Base-by-base conservation (phyloP, 2,888 invertebrate species). In the Caenorhabditis angaria region DNA sequence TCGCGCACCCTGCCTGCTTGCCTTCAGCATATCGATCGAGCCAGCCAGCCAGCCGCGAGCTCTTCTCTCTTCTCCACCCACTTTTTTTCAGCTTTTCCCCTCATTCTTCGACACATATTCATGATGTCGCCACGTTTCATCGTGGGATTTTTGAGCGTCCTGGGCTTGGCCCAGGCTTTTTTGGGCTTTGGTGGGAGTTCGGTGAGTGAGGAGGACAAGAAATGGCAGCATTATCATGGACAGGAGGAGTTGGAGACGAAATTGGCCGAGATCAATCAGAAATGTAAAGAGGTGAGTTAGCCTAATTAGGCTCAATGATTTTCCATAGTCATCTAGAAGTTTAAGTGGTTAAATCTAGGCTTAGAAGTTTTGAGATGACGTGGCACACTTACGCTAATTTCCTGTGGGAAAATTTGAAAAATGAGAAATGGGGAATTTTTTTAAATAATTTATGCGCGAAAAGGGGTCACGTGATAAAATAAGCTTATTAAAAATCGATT, bases 251-350 rank as follows among this genome's bases (percentile, higher is more conserved):
- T 87, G 72, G 81, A 82, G 55, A 66, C 68, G 25, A 75, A 77
- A 50, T 73, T 87, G 48, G 64, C 63, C 32, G 76, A 81, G 55
- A 78, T 87, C 71, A 91, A 93, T 85, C 87, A 90, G 75, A 91
- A 91, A 88, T 94, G 94, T 87, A 92, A 93, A 5, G 92, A 93
- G 86, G 92, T 93, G 73, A 93, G 93, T 65, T 25, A 56, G n/a
- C 48, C 54, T 3, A 18, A 48, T 48, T 10, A n/a, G 48, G 20
- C 48, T 14, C 4, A 48, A 5, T 10, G 14, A 48, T 14, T n/a
- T 20, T n/a, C 10, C n/a, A 48, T n/a, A n/a, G n/a, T n/a, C n/a
- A n/a, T n/a, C n/a, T n/a, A n/a, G n/a, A n/a, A n/a, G n/a, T n/a
- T n/a, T n/a, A n/a, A n/a, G n/a, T n/a, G n/a, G n/a, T n/a, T n/a